Evolutionary conservation across 2,113 vertebrate genomes (phyloP).

Genomic region (Bubo scandiacus): DNA sequence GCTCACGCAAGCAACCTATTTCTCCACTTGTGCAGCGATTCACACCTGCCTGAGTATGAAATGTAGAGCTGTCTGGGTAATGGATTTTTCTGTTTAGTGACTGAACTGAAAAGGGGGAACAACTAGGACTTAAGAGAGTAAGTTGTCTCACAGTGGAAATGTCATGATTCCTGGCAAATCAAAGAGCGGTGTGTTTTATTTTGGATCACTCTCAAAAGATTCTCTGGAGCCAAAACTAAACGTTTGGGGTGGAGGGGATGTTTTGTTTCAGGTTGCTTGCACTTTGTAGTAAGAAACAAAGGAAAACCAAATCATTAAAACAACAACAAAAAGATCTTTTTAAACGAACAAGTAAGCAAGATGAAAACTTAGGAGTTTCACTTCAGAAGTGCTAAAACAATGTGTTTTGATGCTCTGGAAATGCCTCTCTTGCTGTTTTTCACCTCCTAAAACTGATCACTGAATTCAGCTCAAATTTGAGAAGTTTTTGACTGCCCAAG

Average conservation of each 20-base stretch:
- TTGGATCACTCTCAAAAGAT: slow-evolving; percentile 3
- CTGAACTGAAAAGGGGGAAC: not conserved
- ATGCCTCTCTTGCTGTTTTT: not conserved
- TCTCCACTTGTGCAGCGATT: not conserved
- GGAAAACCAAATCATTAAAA: not conserved
- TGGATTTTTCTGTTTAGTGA: not conserved
- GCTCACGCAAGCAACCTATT: not conserved
- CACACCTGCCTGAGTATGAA: not conserved
- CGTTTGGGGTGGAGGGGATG: not conserved
- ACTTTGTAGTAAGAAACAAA: slow-evolving; percentile 61
- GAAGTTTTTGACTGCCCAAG: not conserved
- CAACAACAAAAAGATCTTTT: not conserved
- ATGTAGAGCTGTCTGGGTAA: not conserved
- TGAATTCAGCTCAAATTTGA: not conserved
- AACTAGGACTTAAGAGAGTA: not conserved
- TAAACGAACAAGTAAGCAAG: not conserved
- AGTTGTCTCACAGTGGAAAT: not conserved
- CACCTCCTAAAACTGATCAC: not conserved
- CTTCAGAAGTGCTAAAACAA: not conserved
- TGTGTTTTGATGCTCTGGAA: not conserved
- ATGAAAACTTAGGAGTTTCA: not conserved
- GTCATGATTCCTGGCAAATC: not conserved
- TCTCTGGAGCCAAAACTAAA: not conserved
- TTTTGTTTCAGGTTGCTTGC: slow-evolving; percentile 22
- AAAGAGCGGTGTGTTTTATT: not conserved